Conservation (phyloP, 2,797 vertebrate genomes). For the Kryptolebias ocellatus region DNA sequence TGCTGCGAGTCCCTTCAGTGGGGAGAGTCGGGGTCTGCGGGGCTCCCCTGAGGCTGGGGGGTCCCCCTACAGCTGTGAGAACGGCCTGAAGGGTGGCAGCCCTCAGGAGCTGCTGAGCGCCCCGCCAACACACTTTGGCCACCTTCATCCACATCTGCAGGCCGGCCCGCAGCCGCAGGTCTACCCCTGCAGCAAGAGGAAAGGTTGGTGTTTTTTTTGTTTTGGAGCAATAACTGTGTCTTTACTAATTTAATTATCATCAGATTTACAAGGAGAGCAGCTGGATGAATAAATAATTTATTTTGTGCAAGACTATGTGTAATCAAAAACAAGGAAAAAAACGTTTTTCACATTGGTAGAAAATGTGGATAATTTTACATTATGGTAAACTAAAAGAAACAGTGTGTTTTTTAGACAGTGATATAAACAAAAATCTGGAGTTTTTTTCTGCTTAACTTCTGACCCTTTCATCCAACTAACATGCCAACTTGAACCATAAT, state of each 20-base stretch:
- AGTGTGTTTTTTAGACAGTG: too few relatives aligned
- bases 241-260: conserved; percentile 30
- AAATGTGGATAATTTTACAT: too few relatives aligned
- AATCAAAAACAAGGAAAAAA: conserved; percentile 13
- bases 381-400: too few relatives aligned
- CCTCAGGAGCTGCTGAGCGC: conserved; percentile 86
- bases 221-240: conserved; percentile 2
- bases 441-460: too few relatives aligned
- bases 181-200: conserved; percentile 93
- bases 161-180: conserved; percentile 76
- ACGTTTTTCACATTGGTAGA: background rate
- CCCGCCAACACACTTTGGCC: conserved; percentile 84
- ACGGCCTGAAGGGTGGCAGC: conserved; percentile 84
- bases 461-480: too few relatives aligned
- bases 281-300: conserved; percentile 15
- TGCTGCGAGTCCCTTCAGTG: conserved; percentile 87
- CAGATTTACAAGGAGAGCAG: conserved; percentile 18
- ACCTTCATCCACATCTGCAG: conserved; percentile 85
- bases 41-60: conserved; percentile 83
- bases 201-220: conserved; percentile 80
- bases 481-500: too few relatives aligned
- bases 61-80: conserved; percentile 92
- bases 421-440: too few relatives aligned
- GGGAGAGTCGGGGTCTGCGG: conserved; percentile 82
- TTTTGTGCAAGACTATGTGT: background rate